Evolutionary conservation across 1,140 invertebrate genomes (phyloP).

Genomic region (Eulimnadia texana): DNA sequence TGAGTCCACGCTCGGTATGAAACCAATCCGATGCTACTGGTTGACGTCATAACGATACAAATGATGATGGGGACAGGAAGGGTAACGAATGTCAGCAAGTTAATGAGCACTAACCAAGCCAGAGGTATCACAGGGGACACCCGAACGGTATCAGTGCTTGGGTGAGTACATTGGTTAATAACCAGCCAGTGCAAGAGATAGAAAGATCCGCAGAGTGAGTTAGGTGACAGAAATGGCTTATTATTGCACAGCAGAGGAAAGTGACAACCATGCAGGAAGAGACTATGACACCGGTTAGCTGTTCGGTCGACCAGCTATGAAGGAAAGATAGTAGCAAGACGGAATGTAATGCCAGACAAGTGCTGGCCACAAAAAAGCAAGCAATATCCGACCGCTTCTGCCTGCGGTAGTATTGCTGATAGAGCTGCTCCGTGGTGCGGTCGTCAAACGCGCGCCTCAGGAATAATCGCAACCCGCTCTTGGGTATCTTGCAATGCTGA

Average conservation of each 20-base stretch:
- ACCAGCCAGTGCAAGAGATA: conserved; percentile 44
- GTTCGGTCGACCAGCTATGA: not conserved
- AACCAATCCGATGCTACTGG: conserved; percentile 32
- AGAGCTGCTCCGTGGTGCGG: conserved; percentile 50
- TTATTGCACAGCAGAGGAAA: not conserved
- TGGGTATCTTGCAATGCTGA: no score
- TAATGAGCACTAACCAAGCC: conserved; percentile 62
- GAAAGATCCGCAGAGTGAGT: conserved; percentile 33
- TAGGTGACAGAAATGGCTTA: conserved; percentile 1
- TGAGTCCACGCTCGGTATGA: not conserved
- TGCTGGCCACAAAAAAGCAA: conserved; percentile 50
- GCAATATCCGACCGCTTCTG: conserved; percentile 60
- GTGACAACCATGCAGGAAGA: conserved; percentile 7
- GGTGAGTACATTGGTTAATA: conserved; percentile 42
- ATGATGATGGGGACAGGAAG: conserved; percentile 53
- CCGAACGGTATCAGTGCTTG: conserved; percentile 34
- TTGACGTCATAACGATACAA: conserved; percentile 39
- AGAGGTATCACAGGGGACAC: conserved; percentile 37
- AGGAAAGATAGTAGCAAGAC: conserved; percentile 9
- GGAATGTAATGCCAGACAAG: conserved; percentile 24
- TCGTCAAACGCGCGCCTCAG: conserved; percentile 36
- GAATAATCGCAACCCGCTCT: no score
- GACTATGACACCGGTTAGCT: not conserved
- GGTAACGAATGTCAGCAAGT: conserved; percentile 71
- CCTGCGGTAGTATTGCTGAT: conserved; percentile 54